A percentile compares a stretch with the other conserved stretches of the same genome.
These are phyloP conservation scores for Gymnothorax javanicus DNA, from an alignment of 2,797 vertebrate genomes.

Conservation along the genomic window DNA sequence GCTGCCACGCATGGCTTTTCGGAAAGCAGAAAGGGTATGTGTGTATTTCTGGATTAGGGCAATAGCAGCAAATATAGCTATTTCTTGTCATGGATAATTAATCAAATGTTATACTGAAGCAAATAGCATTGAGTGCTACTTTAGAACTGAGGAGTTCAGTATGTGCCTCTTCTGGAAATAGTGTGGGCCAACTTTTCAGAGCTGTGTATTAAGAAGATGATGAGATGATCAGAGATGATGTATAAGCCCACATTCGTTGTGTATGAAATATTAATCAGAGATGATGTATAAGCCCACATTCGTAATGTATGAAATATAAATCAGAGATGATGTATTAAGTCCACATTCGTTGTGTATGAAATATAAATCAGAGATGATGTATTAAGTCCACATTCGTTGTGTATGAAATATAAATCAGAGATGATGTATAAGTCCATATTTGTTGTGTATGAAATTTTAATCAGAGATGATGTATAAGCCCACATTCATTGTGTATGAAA, in stretches of 20 bases:
- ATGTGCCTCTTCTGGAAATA: conserved; percentile 48
- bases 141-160: conserved; percentile 25
- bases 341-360: background rate
- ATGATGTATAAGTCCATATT: conserved; percentile 27
- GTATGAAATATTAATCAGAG: background rate
- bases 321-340: conserved; percentile 35
- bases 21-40: background rate
- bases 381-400: conserved; percentile 21
- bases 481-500: background rate
- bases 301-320: background rate
- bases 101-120: background rate
- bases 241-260: conserved; percentile 6
- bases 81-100: background rate
- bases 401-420: conserved; percentile 3
- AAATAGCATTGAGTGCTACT: conserved; percentile 13
- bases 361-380: conserved; percentile 30
- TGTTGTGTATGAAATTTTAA: background rate
- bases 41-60: background rate
- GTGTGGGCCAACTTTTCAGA: background rate
- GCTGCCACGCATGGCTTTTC: background rate
- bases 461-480: conserved; percentile 33
- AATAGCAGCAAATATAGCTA: background rate
- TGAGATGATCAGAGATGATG: conserved; percentile 41
- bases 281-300: conserved; percentile 28
- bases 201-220: no score